Evolutionary conservation across 2,888 invertebrate genomes (phyloP).

Genomic region (Aphidius colemani): DNA sequence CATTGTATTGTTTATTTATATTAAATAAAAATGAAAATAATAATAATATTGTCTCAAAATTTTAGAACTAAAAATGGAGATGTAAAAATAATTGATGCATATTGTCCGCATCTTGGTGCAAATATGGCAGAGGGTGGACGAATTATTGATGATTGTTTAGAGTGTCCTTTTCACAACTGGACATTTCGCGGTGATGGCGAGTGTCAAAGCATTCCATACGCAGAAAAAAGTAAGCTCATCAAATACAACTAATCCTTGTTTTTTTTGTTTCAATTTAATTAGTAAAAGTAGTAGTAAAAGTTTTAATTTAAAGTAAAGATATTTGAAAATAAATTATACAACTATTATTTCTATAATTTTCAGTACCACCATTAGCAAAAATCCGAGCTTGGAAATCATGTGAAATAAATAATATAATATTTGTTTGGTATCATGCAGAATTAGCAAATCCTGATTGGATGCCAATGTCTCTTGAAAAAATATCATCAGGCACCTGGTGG

Average conservation of each 20-base stretch:
- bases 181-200: conserved; percentile 76
- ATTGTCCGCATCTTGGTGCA: conserved; percentile 90
- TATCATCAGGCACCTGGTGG: conserved; percentile 65
- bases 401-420: conserved; percentile 77
- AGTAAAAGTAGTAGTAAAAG: no score
- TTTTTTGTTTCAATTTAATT: not conserved
- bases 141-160: conserved; percentile 77
- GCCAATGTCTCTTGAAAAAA: conserved; percentile 64
- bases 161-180: conserved; percentile 92
- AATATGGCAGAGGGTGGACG: conserved; percentile 81
- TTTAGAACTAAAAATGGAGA: conserved; percentile 63
- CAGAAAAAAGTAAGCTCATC: conserved; percentile 61
- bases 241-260: no score
- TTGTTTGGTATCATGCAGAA: conserved; percentile 84
- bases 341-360: conserved; percentile 19
- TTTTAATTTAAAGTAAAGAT: no score
- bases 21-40: conserved; percentile 6
- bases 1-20: not conserved
- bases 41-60: not conserved
- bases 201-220: conserved; percentile 77
- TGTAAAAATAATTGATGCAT: conserved; percentile 78
- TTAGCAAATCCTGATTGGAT: conserved; percentile 72
- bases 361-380: conserved; percentile 73
- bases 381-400: conserved; percentile 71
- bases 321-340: not conserved